A percentile compares a stretch with the other conserved stretches of the same genome.
These are phyloP conservation scores for Eupristina koningsbergeri DNA, from an alignment of 1,140 invertebrate genomes.

Conservation along the genomic window DNA sequence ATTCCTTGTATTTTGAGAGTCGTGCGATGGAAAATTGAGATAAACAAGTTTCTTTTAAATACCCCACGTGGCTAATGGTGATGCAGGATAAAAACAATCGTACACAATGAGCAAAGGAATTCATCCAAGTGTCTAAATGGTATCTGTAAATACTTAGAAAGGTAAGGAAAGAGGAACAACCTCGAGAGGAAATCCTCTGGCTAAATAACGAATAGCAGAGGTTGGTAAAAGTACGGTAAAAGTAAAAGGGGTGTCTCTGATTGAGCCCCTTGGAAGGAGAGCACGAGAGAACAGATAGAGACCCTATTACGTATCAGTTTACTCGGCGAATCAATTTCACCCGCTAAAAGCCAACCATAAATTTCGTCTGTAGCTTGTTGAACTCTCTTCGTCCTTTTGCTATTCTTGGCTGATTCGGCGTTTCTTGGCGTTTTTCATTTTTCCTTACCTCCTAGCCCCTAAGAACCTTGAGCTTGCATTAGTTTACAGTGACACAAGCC, in stretches of 20 bases:
- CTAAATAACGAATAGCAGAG: slow-evolving; percentile 44
- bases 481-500: slow-evolving; percentile 44
- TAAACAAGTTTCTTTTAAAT: neutral
- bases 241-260: slow-evolving; percentile 39
- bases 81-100: too few species aligned
- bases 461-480: slow-evolving; percentile 45
- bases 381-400: slow-evolving; percentile 4
- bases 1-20: neutral
- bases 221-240: too few species aligned
- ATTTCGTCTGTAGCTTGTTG: slow-evolving; percentile 56
- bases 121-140: neutral
- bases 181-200: slow-evolving; percentile 33
- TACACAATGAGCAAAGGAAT: neutral
- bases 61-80: neutral
- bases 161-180: neutral
- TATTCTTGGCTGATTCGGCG: slow-evolving; percentile 54
- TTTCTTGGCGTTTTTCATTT: slow-evolving; percentile 56
- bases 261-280: slow-evolving; percentile 42
- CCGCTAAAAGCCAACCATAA: slow-evolving; percentile 63
- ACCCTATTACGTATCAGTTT: slow-evolving; percentile 63
- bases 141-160: slow-evolving; percentile 23
- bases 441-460: neutral
- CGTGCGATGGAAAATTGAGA: neutral
- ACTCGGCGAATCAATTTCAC: slow-evolving; percentile 63
- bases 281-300: slow-evolving; percentile 47